Evolutionary conservation across 2,797 vertebrate genomes (phyloP), one percentile per base, ranked within the genome.

Genomic region (Sebastiscus tertius): DNA sequence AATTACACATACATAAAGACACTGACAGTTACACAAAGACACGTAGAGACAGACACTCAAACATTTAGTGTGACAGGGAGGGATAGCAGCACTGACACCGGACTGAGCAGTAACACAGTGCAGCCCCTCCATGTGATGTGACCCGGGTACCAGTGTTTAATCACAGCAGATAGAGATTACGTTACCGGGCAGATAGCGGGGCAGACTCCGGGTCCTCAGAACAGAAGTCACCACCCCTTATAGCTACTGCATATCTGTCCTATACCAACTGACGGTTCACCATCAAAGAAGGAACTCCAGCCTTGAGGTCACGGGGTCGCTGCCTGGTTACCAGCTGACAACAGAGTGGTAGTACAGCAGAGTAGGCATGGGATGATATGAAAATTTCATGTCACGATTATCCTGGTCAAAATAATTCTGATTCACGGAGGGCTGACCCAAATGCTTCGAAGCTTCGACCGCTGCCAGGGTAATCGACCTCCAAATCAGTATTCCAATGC

Each of bases 101-200:
- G 89, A 73, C 61, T 65, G 75, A 82, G 70, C 80, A 75, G 64
- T 80, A 81, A 85, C 78, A 80, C 84, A 81, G 72, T n/a, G 75
- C 88, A 84, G 84, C 67, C 77, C 62, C 82, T 82, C 71, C 14
- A 1, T 78, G 79, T 59, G 62, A 88, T 72, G 87, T 81, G 76
- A 87, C 81, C 86, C 36, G 73, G 54, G 79, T 65, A 80, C 76
- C 81, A 69, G 78, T 64, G 83, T 89, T 89, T 14, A 69, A 71
- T 70, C 85, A 81, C 80, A 88, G 83, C 83, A 56, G 62, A 49
- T 49, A 49, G 46, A 78, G 92, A 94, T 91, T 89, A 64, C 59
- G 39, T 54, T 79, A 86, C 86, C 73, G 54, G 80, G 31, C 68
- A 77, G 90, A 93, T 92, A 88, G 72, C 22, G 31, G 56, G 52